phyloP scores from a whole-genome alignment of 2,888 invertebrate species.

The Synanthedon tipuliformis region DNA sequence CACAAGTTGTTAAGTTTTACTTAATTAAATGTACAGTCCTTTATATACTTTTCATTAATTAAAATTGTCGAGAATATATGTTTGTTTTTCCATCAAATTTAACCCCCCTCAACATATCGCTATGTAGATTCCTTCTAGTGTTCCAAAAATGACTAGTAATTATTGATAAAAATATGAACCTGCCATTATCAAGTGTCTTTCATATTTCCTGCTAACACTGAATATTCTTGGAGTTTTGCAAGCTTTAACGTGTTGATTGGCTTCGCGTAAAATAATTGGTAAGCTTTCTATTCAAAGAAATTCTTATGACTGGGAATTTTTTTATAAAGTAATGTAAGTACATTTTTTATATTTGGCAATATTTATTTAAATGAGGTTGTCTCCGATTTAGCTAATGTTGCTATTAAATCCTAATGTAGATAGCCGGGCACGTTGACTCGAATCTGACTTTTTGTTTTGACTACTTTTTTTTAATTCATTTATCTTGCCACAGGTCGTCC shows the following conservation, averaged over 20 bases:
- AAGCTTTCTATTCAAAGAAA: neutral
- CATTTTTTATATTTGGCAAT: neutral
- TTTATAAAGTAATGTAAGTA: too few relatives aligned
- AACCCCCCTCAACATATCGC: neutral
- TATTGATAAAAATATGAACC: conserved; percentile 13
- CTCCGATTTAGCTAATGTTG: neutral
- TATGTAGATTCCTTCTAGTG: neutral
- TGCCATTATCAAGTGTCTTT: conserved; percentile 11
- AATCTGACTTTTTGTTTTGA: too few relatives aligned
- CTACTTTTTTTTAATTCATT: too few relatives aligned
- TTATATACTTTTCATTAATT: conserved; percentile 59
- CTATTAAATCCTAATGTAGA: too few relatives aligned
- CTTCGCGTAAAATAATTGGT: conserved; percentile 3
- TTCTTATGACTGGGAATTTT: too few relatives aligned
- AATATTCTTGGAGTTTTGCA: conserved; percentile 45
- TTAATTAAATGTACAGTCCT: conserved; percentile 58
- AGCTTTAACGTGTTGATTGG: conserved; percentile 30
- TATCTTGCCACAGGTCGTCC: too few relatives aligned
- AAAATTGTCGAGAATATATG: conserved; percentile 51
- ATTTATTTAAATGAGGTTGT: neutral
- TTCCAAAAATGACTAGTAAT: too few relatives aligned
- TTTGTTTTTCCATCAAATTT: neutral
- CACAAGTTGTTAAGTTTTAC: conserved; percentile 40
- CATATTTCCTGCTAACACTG: conserved; percentile 40
- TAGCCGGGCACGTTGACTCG: too few relatives aligned